These are phyloP conservation scores for Clusia tigrina DNA, from an alignment of 2,888 invertebrate species.

Conservation along the genomic window DNA sequence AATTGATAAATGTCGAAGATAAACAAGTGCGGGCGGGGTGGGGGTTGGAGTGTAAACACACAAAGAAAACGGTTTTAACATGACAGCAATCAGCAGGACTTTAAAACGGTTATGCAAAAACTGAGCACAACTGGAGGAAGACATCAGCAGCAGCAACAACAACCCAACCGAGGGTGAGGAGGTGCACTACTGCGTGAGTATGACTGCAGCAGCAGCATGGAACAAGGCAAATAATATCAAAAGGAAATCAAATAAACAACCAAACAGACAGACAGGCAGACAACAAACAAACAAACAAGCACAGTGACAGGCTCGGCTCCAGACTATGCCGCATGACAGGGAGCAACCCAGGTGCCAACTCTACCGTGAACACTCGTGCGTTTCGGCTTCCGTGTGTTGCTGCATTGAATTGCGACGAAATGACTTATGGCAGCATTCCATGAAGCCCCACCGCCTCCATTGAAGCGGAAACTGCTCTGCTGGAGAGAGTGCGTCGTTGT, in stretches of 20 bases:
- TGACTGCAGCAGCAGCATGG: too few species aligned
- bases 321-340: too few species aligned
- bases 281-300: too few species aligned
- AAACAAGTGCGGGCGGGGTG: not conserved
- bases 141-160: not conserved
- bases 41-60: not conserved
- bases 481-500: too few species aligned
- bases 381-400: too few species aligned
- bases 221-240: not conserved
- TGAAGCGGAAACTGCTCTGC: too few species aligned
- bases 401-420: too few species aligned
- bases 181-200: too few species aligned
- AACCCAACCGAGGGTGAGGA: too few species aligned
- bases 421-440: too few species aligned
- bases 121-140: not conserved
- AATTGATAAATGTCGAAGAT: conserved; percentile 9
- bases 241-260: conserved; percentile 7
- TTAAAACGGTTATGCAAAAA: not conserved
- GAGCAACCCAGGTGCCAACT: not conserved
- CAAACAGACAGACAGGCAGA: not conserved
- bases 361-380: not conserved
- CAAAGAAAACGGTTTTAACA: not conserved
- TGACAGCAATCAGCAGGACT: not conserved
- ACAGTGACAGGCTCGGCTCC: too few species aligned
- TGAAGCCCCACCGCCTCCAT: too few species aligned